phyloP scores from a whole-genome alignment of 2,113 vertebrate genomes.

The Callopanchax toddi region DNA sequence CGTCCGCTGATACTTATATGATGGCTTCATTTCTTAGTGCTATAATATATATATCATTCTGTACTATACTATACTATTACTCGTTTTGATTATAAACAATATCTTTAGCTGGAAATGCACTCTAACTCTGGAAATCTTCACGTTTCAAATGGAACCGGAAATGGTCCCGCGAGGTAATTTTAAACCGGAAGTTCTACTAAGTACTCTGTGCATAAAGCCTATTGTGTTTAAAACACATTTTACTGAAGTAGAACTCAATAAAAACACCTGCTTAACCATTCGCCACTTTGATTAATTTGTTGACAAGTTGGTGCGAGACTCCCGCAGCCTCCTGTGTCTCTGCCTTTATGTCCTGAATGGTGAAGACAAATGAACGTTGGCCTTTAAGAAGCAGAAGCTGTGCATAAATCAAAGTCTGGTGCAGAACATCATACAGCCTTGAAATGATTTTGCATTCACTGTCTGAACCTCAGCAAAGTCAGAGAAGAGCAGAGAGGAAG shows the following conservation, averaged over 20 bases:
- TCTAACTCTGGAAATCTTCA: too few species aligned
- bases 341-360: not conserved
- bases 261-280: not conserved
- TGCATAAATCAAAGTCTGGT: not conserved
- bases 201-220: too few species aligned
- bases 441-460: constrained; percentile 6
- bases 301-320: not conserved
- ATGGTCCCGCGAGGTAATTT: too few species aligned
- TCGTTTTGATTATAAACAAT: too few species aligned
- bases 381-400: not conserved
- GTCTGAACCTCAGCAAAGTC: not conserved
- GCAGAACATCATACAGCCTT: not conserved
- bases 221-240: too few species aligned
- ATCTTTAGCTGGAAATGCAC: too few species aligned
- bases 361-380: not conserved
- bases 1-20: too few species aligned
- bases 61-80: too few species aligned
- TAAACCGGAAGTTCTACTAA: too few species aligned
- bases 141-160: too few species aligned
- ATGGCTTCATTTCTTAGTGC: too few species aligned
- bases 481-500: constrained; percentile 9
- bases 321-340: not conserved
- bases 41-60: too few species aligned
- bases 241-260: not conserved
- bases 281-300: not conserved